Percentiles rank a stretch among this genome's conserved stretches.
Conservation (phyloP, 1,140 invertebrate genomes). For the Pseudomyrmex cubaensis region DNA sequence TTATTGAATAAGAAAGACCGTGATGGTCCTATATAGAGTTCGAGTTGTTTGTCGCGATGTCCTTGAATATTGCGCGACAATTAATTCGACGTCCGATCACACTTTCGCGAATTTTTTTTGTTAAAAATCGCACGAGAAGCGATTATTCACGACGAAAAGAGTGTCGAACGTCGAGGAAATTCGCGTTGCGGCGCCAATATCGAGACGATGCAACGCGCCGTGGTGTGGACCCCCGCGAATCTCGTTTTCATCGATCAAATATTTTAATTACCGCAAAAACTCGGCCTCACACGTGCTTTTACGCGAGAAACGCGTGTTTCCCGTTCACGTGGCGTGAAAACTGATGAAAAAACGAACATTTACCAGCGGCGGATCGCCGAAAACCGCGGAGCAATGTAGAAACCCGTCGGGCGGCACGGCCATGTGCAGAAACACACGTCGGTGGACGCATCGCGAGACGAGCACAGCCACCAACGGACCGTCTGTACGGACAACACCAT, state of each 20-base stretch:
- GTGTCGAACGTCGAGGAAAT: conserved; percentile 10
- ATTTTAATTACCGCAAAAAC: conserved; percentile 25
- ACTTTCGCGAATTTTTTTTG: not conserved
- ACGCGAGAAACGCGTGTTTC: conserved; percentile 10
- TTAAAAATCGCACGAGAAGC: not conserved
- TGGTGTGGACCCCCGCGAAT: not conserved
- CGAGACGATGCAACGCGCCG: conserved; percentile 35
- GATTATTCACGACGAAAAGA: not conserved
- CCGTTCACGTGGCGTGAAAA: conserved; percentile 42
- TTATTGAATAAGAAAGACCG: conserved; percentile 8
- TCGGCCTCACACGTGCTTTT: conserved; percentile 10
- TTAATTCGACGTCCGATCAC: not conserved
- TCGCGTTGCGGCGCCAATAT: conserved; percentile 35
- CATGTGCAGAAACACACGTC: conserved; percentile 84
- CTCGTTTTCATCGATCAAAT: conserved; percentile 29
- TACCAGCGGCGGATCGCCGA: conserved; percentile 80
- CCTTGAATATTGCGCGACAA: conserved; percentile 71
- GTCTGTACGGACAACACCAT: conserved; percentile 79
- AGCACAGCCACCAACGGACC: conserved; percentile 82
- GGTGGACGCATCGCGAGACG: conserved; percentile 80
- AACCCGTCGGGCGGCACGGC: conserved; percentile 80
- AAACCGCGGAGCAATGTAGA: conserved; percentile 76
- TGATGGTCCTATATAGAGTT: conserved; percentile 32
- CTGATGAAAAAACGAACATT: conserved; percentile 66
- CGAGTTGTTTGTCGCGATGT: conserved; percentile 71